phyloP scores from a whole-genome alignment of 2,888 invertebrate species.

The Hydrotaea cyrtoneurina region DNA sequence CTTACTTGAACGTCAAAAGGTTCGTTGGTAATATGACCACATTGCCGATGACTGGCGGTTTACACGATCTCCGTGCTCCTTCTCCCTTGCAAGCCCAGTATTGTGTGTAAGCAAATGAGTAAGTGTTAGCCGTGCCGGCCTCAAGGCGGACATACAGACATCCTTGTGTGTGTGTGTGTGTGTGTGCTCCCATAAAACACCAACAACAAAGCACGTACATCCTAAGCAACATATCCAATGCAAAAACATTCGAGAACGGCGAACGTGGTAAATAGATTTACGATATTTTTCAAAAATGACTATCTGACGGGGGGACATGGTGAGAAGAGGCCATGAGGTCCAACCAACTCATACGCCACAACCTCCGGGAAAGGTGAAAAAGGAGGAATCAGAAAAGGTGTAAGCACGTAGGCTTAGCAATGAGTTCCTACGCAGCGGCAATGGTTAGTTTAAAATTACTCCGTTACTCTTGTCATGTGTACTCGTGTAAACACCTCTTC shows the following conservation, averaged over 20 bases:
- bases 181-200: too few species aligned
- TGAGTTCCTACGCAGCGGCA: not conserved
- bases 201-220: conserved; percentile 21
- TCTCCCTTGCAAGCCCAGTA: not conserved
- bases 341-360: not conserved
- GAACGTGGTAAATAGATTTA: conserved; percentile 24
- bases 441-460: conserved; percentile 31
- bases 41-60: not conserved
- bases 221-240: not conserved
- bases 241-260: not conserved
- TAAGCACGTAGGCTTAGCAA: not conserved
- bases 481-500: not conserved
- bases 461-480: not conserved
- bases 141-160: not conserved
- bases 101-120: conserved; percentile 3
- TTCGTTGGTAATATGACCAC: not conserved
- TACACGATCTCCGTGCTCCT: not conserved
- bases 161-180: too few species aligned
- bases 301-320: too few species aligned
- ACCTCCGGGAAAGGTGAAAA: not conserved
- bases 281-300: conserved; percentile 17
- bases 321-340: not conserved
- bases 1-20: too few species aligned
- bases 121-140: not conserved
- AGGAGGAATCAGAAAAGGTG: not conserved